phyloP scores from a whole-genome alignment of 30 jellyfish, hydroid and myxozoan genomes.

The Clytia hemisphaerica region DNA sequence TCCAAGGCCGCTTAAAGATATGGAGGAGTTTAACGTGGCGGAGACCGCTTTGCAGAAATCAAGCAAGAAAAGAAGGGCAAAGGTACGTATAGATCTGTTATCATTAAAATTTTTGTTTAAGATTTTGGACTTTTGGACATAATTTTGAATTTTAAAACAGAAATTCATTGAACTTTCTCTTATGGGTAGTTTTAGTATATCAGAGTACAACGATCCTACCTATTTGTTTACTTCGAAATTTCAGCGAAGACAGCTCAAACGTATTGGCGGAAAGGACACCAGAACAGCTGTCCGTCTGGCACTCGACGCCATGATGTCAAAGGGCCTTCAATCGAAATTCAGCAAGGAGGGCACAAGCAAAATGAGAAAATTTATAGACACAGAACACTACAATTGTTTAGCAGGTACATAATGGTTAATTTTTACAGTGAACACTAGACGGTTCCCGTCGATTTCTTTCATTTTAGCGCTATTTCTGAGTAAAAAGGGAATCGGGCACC shows the following conservation, averaged over 20 bases:
- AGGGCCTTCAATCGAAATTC: neutral
- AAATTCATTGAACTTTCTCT: no score
- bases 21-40: slow-evolving; percentile 1
- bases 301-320: slow-evolving; percentile 5
- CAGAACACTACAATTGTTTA: slow-evolving; percentile 4
- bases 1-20: neutral
- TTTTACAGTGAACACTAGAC: no score
- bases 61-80: neutral
- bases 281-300: slow-evolving; percentile 15
- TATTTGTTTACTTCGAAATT: no score
- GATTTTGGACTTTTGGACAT: no score
- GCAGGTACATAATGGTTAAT: neutral
- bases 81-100: neutral
- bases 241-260: neutral
- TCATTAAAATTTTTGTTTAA: no score
- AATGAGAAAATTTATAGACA: neutral
- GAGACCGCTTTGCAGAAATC: neutral
- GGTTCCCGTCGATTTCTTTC: no score
- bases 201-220: no score
- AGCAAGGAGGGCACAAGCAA: slow-evolving; percentile 4
- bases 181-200: no score
- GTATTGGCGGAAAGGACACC: slow-evolving; percentile 10
- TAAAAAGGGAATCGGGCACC: no score
- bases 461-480: no score
- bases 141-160: no score